Percentiles rank a stretch among this genome's conserved stretches.
Conservation (phyloP, 2,797 vertebrate genomes). For the Lophius americanus region DNA sequence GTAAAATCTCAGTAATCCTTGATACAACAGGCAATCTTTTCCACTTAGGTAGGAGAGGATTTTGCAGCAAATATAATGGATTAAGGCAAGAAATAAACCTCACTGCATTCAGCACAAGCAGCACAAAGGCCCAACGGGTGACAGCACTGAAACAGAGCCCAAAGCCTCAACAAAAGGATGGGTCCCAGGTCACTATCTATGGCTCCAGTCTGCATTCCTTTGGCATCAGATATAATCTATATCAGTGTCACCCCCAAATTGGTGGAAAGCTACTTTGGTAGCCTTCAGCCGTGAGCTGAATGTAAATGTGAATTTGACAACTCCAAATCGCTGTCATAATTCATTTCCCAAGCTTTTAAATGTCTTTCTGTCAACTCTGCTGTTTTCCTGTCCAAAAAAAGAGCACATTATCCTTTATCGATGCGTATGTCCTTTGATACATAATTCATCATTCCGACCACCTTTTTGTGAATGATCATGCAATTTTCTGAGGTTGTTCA, state of each 20-base stretch:
- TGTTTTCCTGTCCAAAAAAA: conserved; percentile 76
- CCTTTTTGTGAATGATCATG: conserved; percentile 47
- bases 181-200: conserved; percentile 66
- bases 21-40: conserved; percentile 36
- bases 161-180: conserved; percentile 31
- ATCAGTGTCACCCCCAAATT: conserved; percentile 75
- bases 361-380: conserved; percentile 72
- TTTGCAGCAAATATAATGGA: conserved; percentile 34
- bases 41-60: conserved; percentile 28
- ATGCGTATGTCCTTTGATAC: conserved; percentile 79
- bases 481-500: conserved; percentile 54
- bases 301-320: conserved; percentile 79
- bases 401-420: conserved; percentile 78
- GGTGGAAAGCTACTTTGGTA: conserved; percentile 63
- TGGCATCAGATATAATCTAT: conserved; percentile 74
- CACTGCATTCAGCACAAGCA: conserved; percentile 12
- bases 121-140: conserved; percentile 17
- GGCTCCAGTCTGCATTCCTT: conserved; percentile 50
- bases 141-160: conserved; percentile 30
- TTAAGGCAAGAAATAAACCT: conserved; percentile 23
- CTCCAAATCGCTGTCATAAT: conserved; percentile 83
- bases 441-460: conserved; percentile 75
- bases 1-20: conserved; percentile 45
- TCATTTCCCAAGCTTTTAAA: conserved; percentile 81
- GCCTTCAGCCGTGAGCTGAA: conserved; percentile 70